A percentile compares a stretch with the other conserved stretches of the same genome.
These are phyloP conservation scores for Drosophila paramelanica DNA, from an alignment of 2,888 invertebrate genomes.

Conservation along the genomic window DNA sequence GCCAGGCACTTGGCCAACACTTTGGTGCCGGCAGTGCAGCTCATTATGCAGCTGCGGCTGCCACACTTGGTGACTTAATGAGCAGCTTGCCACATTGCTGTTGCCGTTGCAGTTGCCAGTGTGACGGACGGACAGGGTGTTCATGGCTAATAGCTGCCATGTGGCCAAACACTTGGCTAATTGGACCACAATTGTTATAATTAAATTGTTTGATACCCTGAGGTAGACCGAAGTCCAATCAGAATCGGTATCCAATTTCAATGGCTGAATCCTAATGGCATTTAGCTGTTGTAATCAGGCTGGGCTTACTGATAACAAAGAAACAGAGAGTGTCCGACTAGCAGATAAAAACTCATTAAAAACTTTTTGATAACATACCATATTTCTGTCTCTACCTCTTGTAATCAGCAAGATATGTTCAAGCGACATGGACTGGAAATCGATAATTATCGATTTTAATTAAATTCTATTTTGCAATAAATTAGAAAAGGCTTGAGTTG, in stretches of 20 bases:
- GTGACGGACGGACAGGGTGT: too few relatives aligned
- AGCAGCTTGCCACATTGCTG: constrained; percentile 38
- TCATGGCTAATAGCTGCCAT: constrained; percentile 7
- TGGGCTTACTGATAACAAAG: background rate
- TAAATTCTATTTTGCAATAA: too few relatives aligned
- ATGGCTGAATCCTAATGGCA: constrained; percentile 20
- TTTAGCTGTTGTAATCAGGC: constrained; percentile 42
- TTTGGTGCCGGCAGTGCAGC: constrained; percentile 20
- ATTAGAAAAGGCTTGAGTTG: too few relatives aligned
- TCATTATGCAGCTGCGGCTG: constrained; percentile 11
- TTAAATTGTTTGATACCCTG: constrained; percentile 6
- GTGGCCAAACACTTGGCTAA: constrained; percentile 40
- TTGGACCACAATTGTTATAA: constrained; percentile 37
- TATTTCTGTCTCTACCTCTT: too few relatives aligned
- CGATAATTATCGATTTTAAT: too few relatives aligned
- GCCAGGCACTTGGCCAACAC: constrained; percentile 37
- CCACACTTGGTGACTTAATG: constrained; percentile 43
- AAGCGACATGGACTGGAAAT: too few relatives aligned
- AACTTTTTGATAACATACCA: too few relatives aligned
- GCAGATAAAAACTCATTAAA: background rate
- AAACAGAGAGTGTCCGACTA: background rate
- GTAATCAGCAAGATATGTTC: too few relatives aligned
- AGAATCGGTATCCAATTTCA: background rate
- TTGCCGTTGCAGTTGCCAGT: constrained; percentile 1
- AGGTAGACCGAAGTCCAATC: background rate